These are phyloP conservation scores for Coleophora deauratella DNA, from an alignment of 2,888 invertebrate genomes.

Conservation along the genomic window DNA sequence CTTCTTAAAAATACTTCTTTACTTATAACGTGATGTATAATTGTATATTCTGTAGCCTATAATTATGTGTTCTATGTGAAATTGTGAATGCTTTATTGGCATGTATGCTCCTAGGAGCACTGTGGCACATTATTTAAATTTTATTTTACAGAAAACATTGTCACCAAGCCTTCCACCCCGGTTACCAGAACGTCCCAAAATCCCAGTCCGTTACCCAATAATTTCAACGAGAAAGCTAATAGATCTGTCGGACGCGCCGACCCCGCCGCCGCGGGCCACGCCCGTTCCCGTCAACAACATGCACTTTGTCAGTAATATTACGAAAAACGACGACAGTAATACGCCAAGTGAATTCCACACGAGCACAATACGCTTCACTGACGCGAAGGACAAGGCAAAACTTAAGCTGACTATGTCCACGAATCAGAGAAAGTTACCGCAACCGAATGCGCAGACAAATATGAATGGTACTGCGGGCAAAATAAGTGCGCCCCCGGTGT, in stretches of 20 bases:
- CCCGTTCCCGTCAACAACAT: slow-evolving; percentile 36
- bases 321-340: slow-evolving; percentile 40
- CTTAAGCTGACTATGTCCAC: slow-evolving; percentile 54
- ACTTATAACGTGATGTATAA: slow-evolving; percentile 19
- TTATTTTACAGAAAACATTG: slow-evolving; percentile 68
- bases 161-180: slow-evolving; percentile 61
- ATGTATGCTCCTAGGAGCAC: slow-evolving; percentile 55
- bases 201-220: slow-evolving; percentile 59
- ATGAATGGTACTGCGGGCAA: slow-evolving; percentile 33
- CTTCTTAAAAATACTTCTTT: too few relatives aligned
- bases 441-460: slow-evolving; percentile 20
- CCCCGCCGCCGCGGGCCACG: slow-evolving; percentile 51
- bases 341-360: slow-evolving; percentile 50
- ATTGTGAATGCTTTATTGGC: slow-evolving; percentile 37
- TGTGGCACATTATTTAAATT: slow-evolving; percentile 60
- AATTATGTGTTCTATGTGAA: slow-evolving; percentile 23
- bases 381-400: slow-evolving; percentile 53
- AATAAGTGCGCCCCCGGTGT: slow-evolving; percentile 25
- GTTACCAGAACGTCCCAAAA: slow-evolving; percentile 62
- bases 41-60: slow-evolving; percentile 3
- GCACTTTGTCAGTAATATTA: slow-evolving; percentile 60
- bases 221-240: slow-evolving; percentile 60
- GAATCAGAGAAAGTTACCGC: slow-evolving; percentile 42
- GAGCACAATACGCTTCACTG: slow-evolving; percentile 62
- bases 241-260: slow-evolving; percentile 58